Evolutionary conservation across 1,140 invertebrate genomes (phyloP).

Genomic region (Helicoverpa armigera): DNA sequence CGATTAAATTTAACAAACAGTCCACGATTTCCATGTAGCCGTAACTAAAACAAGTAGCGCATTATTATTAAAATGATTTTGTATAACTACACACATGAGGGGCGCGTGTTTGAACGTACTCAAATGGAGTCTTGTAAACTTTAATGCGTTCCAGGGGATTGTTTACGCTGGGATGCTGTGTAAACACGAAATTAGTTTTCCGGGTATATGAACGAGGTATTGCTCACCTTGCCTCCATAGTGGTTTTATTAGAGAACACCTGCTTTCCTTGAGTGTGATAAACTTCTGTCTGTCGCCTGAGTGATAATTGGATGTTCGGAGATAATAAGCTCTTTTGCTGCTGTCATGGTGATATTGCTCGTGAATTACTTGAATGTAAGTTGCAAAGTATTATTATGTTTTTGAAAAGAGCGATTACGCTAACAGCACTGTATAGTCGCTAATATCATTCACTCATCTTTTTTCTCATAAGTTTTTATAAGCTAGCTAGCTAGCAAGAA

Average conservation of each 20-base stretch:
- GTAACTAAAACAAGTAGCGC: constrained; percentile 14
- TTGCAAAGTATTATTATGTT: too few species aligned
- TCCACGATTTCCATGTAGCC: constrained; percentile 6
- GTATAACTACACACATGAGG: constrained; percentile 37
- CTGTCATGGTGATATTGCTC: too few species aligned
- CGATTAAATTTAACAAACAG: background rate
- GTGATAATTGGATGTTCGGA: background rate
- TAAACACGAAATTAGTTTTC: constrained; percentile 52
- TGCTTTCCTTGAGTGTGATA: background rate
- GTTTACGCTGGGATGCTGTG: constrained; percentile 46
- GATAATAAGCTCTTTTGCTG: background rate
- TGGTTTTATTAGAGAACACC: background rate
- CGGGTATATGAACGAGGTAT: constrained; percentile 16
- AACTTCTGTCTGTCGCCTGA: background rate
- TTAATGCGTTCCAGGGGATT: constrained; percentile 49
- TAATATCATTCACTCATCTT: too few species aligned
- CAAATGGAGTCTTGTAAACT: constrained; percentile 51
- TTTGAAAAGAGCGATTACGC: too few species aligned
- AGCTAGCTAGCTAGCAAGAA: too few species aligned
- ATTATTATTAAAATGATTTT: constrained; percentile 49
- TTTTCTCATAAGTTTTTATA: too few species aligned
- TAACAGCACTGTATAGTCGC: too few species aligned
- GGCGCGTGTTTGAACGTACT: constrained; percentile 46
- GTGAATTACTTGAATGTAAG: too few species aligned
- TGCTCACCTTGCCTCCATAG: constrained; percentile 1